Evolutionary conservation across 2,797 vertebrate species (phyloP).

Genomic region (Eptatretus atami): DNA sequence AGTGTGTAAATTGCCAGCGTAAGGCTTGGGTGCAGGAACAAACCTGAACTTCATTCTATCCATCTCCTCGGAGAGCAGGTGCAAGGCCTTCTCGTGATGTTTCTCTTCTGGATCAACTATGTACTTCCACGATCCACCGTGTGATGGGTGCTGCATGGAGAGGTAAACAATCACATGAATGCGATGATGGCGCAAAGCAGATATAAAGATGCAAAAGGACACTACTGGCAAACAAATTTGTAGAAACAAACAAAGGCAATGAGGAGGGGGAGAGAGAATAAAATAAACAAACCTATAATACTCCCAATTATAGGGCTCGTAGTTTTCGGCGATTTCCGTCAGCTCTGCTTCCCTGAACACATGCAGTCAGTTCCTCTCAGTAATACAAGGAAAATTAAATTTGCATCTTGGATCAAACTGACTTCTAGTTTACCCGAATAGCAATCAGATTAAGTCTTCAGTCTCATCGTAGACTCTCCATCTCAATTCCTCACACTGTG

Average conservation of each 20-base stretch:
- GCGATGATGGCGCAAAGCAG: too few species aligned
- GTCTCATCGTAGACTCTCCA: too few species aligned
- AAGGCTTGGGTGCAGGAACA: background rate
- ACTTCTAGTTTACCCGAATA: too few species aligned
- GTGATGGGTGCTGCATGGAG: conserved; percentile 42
- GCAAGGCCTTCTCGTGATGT: conserved; percentile 55
- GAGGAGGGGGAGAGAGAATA: too few species aligned
- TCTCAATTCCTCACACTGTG: too few species aligned
- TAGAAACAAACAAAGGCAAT: too few species aligned
- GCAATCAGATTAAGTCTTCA: too few species aligned
- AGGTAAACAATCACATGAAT: conserved; percentile 3
- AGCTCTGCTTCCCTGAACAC: conserved; percentile 45
- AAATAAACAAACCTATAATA: conserved; percentile 18
- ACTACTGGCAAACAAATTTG: too few species aligned
- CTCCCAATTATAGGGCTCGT: conserved; percentile 69
- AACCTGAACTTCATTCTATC: conserved; percentile 12
- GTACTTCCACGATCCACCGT: conserved; percentile 34
- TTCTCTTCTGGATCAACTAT: conserved; percentile 37
- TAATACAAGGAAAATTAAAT: background rate
- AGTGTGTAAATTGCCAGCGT: background rate
- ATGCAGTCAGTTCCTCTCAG: conserved; percentile 4
- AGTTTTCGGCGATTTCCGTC: conserved; percentile 48
- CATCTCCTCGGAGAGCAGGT: conserved; percentile 24
- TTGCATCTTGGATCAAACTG: too few species aligned
- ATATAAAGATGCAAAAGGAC: too few species aligned